phyloP scores from a whole-genome alignment of 1,140 invertebrate species.

The Drosophila bipectinata region DNA sequence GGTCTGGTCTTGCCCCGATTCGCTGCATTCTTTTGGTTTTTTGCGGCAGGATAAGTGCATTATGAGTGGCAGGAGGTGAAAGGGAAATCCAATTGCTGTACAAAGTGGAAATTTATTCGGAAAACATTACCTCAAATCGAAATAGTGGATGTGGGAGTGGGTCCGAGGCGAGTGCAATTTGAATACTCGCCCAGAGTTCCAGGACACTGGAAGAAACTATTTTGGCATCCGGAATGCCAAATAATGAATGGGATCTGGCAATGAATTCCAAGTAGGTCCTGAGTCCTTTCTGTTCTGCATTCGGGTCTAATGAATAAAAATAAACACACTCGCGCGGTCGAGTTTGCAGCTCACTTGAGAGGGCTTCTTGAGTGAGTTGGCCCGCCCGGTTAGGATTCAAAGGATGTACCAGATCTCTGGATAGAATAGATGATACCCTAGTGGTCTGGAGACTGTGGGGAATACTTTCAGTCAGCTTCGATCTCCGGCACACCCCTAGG shows the following conservation, averaged over 20 bases:
- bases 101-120: slow-evolving; percentile 39
- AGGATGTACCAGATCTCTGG: background rate
- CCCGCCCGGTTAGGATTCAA: background rate
- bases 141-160: background rate
- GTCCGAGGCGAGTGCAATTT: slow-evolving; percentile 2
- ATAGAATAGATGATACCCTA: slow-evolving; percentile 5
- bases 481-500: background rate
- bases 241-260: background rate
- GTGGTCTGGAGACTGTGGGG: background rate
- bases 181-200: slow-evolving; percentile 9
- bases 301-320: slow-evolving; percentile 39
- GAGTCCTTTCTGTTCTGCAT: background rate
- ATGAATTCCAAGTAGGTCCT: slow-evolving; percentile 5
- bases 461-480: background rate
- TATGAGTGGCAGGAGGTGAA: slow-evolving; percentile 32
- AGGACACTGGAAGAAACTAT: background rate
- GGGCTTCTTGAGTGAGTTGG: slow-evolving; percentile 3
- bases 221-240: background rate
- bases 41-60: slow-evolving; percentile 21
- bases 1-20: slow-evolving; percentile 2
- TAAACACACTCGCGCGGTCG: slow-evolving; percentile 26
- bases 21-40: slow-evolving; percentile 1
- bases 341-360: slow-evolving; percentile 10
- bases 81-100: slow-evolving; percentile 35
- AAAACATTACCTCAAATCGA: slow-evolving; percentile 41